phyloP scores from a whole-genome alignment of 2,113 vertebrate genomes.

The Sclerurus mexicanus region DNA sequence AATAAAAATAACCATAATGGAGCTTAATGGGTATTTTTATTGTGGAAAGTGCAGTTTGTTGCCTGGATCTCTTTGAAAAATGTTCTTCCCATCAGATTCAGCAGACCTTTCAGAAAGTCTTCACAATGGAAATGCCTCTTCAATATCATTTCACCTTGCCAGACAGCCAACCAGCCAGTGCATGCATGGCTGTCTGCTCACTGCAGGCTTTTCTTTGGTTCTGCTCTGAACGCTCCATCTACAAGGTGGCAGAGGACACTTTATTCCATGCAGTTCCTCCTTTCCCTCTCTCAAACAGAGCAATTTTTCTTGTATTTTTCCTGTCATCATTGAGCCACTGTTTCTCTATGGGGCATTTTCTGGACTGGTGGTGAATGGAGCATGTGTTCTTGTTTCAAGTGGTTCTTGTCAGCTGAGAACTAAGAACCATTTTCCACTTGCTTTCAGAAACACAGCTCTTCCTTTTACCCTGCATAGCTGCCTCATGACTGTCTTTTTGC shows the following conservation, averaged over 20 bases:
- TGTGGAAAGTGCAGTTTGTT: slow-evolving; percentile 29
- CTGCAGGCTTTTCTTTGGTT: not conserved
- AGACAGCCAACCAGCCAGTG: not conserved
- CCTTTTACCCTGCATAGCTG: not conserved
- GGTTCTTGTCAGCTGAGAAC: not conserved
- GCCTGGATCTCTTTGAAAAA: slow-evolving; percentile 41
- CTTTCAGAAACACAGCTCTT: not conserved
- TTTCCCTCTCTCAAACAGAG: not conserved
- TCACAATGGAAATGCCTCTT: slow-evolving; percentile 19
- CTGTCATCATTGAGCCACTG: not conserved
- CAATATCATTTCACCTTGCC: not conserved
- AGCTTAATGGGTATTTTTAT: slow-evolving; percentile 47
- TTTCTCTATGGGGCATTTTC: not conserved
- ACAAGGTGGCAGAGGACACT: not conserved
- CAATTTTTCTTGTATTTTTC: not conserved
- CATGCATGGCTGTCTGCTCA: fast-evolving
- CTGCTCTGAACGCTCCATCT: not conserved
- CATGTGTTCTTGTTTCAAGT: not conserved
- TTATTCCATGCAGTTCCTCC: not conserved
- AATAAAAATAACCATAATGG: slow-evolving; percentile 56
- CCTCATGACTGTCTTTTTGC: not conserved
- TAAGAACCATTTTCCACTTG: not conserved
- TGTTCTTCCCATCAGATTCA: not conserved
- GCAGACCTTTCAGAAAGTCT: slow-evolving; percentile 5
- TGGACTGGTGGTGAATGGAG: not conserved